Conservation (phyloP, 2,888 invertebrate species). For the Nebria salina region DNA sequence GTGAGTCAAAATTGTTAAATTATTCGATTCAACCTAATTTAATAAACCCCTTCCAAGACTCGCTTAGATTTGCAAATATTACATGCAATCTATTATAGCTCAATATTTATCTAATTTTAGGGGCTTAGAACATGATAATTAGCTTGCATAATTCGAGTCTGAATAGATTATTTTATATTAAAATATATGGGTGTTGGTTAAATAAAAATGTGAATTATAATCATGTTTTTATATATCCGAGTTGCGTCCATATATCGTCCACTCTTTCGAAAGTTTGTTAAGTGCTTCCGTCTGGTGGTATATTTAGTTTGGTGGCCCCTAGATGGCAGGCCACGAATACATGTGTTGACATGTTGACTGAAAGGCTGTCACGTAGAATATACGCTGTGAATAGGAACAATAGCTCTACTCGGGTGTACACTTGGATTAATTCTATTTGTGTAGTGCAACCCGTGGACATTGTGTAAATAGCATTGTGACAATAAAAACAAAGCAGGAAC, state of each 20-base stretch:
- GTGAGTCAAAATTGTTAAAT: neutral
- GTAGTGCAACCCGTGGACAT: conserved; percentile 44
- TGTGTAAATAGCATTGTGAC: conserved; percentile 36
- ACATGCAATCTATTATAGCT: no score
- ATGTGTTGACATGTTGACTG: conserved; percentile 42
- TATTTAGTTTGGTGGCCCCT: neutral
- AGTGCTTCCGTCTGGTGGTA: neutral
- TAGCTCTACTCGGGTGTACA: conserved; percentile 21
- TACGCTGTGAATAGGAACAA: conserved; percentile 33
- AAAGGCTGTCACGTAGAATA: conserved; percentile 36
- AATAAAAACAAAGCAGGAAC: conserved; percentile 43
- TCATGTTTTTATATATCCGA: neutral
- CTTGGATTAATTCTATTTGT: conserved; percentile 46
- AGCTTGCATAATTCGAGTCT: no score
- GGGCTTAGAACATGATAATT: no score
- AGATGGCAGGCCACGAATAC: neutral
- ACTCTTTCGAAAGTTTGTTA: neutral
- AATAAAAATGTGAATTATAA: neutral
- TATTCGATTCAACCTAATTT: neutral
- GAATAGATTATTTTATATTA: neutral
- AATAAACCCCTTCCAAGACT: neutral
- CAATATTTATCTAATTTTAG: no score
- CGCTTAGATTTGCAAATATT: no score
- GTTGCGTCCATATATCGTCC: neutral
- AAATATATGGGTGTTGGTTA: neutral